Evolutionary conservation across 2,888 invertebrate genomes (phyloP).

Genomic region (Aspidapion aeneum): DNA sequence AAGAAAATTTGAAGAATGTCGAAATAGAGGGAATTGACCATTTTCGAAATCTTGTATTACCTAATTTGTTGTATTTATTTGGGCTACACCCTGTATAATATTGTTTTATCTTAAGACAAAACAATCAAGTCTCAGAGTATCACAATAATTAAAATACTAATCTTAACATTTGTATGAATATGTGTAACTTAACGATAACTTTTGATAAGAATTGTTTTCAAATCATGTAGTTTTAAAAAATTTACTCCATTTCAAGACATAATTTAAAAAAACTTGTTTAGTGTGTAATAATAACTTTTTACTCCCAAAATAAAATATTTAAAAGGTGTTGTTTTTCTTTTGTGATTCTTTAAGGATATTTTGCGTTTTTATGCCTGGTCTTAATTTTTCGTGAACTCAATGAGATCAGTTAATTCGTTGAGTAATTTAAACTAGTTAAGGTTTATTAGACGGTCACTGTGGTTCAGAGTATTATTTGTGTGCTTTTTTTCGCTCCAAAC

Average conservation of each 20-base stretch:
- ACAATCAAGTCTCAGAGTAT: not conserved
- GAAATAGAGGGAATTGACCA: too few species aligned
- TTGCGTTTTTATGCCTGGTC: not conserved
- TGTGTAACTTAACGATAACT: slow-evolving; percentile 29
- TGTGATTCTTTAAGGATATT: not conserved
- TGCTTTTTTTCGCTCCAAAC: slow-evolving; percentile 6
- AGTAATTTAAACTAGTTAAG: slow-evolving; percentile 38
- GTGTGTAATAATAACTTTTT: not conserved
- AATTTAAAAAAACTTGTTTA: not conserved
- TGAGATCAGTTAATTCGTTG: slow-evolving; percentile 31
- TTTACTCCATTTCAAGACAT: not conserved
- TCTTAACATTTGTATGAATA: slow-evolving; percentile 22
- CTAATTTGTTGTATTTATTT: too few species aligned
- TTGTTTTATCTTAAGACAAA: not conserved
- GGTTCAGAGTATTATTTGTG: slow-evolving; percentile 16
- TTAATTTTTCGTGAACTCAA: slow-evolving; percentile 12
- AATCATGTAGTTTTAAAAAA: not conserved
- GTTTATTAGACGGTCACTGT: slow-evolving; percentile 29
- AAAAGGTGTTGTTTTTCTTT: not conserved
- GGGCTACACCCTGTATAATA: not conserved
- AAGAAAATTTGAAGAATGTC: too few species aligned
- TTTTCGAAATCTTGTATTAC: too few species aligned
- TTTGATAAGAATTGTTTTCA: not conserved
- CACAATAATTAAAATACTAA: slow-evolving; percentile 15
- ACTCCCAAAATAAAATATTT: not conserved